A percentile compares a stretch with the other conserved stretches of the same genome.
phyloP scores from a whole-genome alignment of 2,113 vertebrate genomes.

The Tachuris rubrigastra region DNA sequence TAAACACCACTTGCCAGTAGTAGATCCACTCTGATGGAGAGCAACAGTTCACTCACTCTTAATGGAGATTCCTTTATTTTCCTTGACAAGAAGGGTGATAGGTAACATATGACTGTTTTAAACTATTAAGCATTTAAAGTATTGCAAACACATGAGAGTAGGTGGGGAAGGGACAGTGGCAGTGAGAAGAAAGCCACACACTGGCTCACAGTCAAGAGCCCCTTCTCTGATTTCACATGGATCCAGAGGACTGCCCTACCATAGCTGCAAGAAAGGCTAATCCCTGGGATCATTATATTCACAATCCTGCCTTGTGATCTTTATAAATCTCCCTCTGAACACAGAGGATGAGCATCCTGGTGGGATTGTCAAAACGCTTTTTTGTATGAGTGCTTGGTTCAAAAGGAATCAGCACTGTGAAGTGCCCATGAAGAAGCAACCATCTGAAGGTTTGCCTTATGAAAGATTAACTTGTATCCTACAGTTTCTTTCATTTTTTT shows the following conservation, averaged over 20 bases:
- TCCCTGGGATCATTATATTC: slow-evolving; percentile 47
- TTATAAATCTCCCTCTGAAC: slow-evolving; percentile 49
- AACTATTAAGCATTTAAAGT: slow-evolving; percentile 6
- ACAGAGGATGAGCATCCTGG: slow-evolving; percentile 45
- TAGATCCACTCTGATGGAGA: background rate
- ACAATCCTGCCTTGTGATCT: slow-evolving; percentile 56
- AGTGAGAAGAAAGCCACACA: background rate
- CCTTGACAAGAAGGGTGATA: background rate
- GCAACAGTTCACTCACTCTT: background rate
- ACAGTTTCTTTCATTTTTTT: background rate
- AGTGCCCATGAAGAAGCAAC: background rate
- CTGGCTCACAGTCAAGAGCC: background rate
- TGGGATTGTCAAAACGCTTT: slow-evolving; percentile 21
- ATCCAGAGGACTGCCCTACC: slow-evolving; percentile 11
- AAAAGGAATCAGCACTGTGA: slow-evolving; percentile 34
- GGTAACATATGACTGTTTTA: background rate
- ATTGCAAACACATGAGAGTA: background rate
- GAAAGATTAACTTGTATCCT: slow-evolving; percentile 50
- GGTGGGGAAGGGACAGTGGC: background rate
- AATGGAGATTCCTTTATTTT: background rate
- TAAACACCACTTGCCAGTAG: background rate
- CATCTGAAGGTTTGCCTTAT: slow-evolving; percentile 10
- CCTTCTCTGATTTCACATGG: slow-evolving; percentile 27
- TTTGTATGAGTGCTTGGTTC: background rate
- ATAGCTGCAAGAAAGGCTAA: slow-evolving; percentile 22